These are phyloP conservation scores for Galbula dea DNA, from an alignment of 2,113 vertebrate species.

Conservation along the genomic window DNA sequence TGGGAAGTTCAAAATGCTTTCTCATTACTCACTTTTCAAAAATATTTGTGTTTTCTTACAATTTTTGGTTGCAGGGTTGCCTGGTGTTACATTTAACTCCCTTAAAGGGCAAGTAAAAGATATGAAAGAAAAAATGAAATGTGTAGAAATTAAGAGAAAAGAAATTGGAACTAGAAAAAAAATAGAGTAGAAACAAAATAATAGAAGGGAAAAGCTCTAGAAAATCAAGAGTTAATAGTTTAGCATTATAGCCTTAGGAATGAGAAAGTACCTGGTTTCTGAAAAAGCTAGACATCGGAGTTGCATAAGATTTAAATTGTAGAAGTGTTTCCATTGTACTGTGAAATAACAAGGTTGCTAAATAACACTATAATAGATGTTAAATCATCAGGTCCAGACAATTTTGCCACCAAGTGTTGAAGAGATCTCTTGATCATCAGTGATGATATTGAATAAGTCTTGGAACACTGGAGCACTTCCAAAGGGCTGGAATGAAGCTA, in stretches of 20 bases:
- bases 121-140: background rate
- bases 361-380: conserved; percentile 2
- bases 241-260: background rate
- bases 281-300: background rate
- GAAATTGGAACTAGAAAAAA: background rate
- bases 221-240: background rate
- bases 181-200: background rate
- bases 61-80: background rate
- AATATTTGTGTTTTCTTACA: background rate
- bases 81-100: background rate
- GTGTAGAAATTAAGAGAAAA: background rate
- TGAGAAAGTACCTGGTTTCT: background rate
- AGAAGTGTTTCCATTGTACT: background rate
- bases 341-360: conserved; percentile 9
- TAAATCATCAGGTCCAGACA: conserved; percentile 4
- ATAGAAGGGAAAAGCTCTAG: background rate
- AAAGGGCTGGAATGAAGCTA: conserved; percentile 38
- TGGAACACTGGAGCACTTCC: conserved; percentile 30
- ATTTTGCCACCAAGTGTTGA: conserved; percentile 22
- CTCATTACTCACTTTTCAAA: background rate
- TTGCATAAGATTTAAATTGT: background rate
- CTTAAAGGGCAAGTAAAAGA: background rate
- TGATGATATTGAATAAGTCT: conserved; percentile 39
- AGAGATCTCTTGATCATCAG: conserved; percentile 36
- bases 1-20: background rate